Percentiles rank a stretch among this genome's conserved stretches.
Evolutionary conservation across 2,113 vertebrate genomes (phyloP).

Genomic region (Fukomys damarensis): DNA sequence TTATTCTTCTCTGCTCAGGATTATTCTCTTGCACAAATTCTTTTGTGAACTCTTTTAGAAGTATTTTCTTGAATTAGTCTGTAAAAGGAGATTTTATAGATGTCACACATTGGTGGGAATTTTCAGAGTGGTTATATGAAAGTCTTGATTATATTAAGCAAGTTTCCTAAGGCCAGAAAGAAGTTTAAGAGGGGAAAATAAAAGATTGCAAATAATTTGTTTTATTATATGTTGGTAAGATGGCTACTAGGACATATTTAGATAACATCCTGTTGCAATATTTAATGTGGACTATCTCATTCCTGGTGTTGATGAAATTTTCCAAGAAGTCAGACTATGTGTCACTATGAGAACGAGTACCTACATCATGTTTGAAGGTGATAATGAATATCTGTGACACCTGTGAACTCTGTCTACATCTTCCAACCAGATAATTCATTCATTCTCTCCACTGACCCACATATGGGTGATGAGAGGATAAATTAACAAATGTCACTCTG

Average conservation of each 20-base stretch:
- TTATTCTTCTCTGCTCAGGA: neutral
- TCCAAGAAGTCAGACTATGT: conserved; percentile 29
- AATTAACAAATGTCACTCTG: neutral
- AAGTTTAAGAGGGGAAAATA: neutral
- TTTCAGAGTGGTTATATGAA: conserved; percentile 19
- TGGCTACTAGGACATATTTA: neutral
- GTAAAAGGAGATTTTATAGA: conserved; percentile 4
- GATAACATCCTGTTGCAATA: neutral
- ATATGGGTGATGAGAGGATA: neutral
- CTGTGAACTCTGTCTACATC: neutral
- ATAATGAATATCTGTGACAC: neutral
- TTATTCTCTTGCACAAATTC: conserved; percentile 2
- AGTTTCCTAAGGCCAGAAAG: neutral
- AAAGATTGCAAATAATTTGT: neutral
- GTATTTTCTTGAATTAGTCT: neutral
- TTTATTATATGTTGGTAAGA: neutral
- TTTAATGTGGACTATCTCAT: neutral
- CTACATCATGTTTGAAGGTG: neutral
- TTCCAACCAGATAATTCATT: neutral
- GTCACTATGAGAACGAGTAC: neutral
- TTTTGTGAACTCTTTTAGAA: conserved; percentile 20
- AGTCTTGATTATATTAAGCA: neutral
- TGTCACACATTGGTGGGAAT: neutral
- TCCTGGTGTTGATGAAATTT: neutral
- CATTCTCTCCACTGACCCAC: neutral